Percentiles rank a stretch among this genome's conserved stretches.
These are phyloP conservation scores for Stenchaetothrips biformis DNA, from an alignment of 2,888 invertebrate genomes.

Conservation along the genomic window DNA sequence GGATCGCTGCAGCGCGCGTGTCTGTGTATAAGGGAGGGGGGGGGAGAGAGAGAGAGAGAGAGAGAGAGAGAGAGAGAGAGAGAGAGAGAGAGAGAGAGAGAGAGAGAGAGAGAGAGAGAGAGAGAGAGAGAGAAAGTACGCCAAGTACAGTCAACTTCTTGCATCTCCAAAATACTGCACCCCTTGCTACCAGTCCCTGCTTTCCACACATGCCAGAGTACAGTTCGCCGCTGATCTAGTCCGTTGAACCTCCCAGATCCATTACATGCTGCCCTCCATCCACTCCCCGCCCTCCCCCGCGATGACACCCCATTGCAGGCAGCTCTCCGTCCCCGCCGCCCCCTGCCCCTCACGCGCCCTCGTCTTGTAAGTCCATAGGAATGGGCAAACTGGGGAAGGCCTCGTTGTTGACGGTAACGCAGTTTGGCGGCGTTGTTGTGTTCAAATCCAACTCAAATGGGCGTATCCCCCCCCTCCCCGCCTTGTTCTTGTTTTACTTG, in stretches of 20 bases:
- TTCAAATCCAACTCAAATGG: neutral
- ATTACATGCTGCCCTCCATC: no score
- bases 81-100: neutral
- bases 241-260: no score
- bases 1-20: no score
- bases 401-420: constrained; percentile 6
- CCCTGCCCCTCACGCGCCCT: neutral
- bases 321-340: neutral
- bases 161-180: no score
- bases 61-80: neutral
- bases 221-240: no score
- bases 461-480: neutral
- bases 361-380: neutral
- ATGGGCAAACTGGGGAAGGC: constrained; percentile 12
- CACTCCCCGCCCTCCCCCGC: no score
- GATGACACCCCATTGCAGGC: no score
- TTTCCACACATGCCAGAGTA: no score
- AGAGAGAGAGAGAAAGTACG: neutral
- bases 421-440: neutral
- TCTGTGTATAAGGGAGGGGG: neutral
- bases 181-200: no score
- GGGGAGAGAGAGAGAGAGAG: neutral
- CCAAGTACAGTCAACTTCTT: neutral
- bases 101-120: neutral
- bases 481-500: neutral